Evolutionary conservation across 2,797 vertebrate genomes (phyloP), one percentile per base, ranked within the genome.

Genomic region (Mormyrus proboscirostris): DNA sequence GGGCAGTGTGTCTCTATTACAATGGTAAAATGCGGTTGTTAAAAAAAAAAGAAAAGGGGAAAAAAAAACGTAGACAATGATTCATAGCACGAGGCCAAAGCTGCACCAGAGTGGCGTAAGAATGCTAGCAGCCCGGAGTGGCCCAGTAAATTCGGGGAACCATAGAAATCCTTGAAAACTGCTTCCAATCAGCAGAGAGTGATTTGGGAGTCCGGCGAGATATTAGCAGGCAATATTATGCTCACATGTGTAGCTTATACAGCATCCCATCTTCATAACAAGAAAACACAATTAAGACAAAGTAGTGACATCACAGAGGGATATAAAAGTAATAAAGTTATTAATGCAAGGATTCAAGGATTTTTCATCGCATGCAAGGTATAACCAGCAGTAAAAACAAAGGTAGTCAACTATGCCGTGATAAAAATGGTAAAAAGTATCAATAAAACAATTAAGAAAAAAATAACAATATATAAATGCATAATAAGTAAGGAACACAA

Each of bases 1-100:
- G 83, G 83, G 83, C 25, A 51, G 83, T 85, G 83, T 85, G 44
- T 85, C 83, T 50, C 83, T 85, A 85, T 51, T 85, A 51, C 83
- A 25, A 25, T 85, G 83, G 44, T 85, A 51, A 85, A 85, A 51
- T 51, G 83, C 9, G 49, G n/a, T 51, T 51, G 83, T 50, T 5
- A n/a, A 82, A 82, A 82, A 47, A 82, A 82, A 79, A 9, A 4
- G 2, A n/a, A 79, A 41, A 3, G 2, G 25, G 9, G 25, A 19
- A 73, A 73, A 76, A 79, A 25, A 85, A 85, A 51, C 49, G 1
- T 2, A 51, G 83, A 47, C 44, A 50, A 2, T 51, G 49, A 51
- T 85, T 85, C 83, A 85, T 85, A 10, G 83, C 22, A 16, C 44
- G 10, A 85, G 83, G 83, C 49, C 47, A 85, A 29, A 85, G 83